Evolutionary conservation across 2,888 invertebrate genomes (phyloP), one percentile per base, ranked within the genome.

Genomic region (Pseudococcus longispinus): DNA sequence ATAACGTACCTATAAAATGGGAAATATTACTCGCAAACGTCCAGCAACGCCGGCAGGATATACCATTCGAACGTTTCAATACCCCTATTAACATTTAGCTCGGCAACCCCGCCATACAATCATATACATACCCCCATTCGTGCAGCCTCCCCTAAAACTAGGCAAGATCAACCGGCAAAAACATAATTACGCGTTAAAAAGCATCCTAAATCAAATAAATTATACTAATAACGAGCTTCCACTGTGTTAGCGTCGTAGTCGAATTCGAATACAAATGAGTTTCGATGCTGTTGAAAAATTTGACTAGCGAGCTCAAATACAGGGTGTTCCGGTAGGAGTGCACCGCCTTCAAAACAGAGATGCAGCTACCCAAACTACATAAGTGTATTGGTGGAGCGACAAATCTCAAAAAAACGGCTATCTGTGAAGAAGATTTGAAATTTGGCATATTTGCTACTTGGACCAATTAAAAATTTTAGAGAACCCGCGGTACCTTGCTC

Each of bases 201-300:
- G 65, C 65, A 65, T 51, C 51, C 65, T 65, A 65, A 65, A 65
- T 23, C 65, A 65, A 65, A 65, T 26, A 26, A 65, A 65, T 26
- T 65, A 65, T 26, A 65, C 26, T 26, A 65, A 65, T 26, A 65
- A 65, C 65, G 23, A 26, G 65, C 65, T 60, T 8, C 5, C 26
- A 26, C 26, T 11, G n/a, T 51, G n/a, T 51, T 15, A 2, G 18
- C n/a, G 8, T 51, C 2, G 44, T 13, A 46, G 44, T 46, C 44
- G 11, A 13, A 46, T 13, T 46, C 51, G 51, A n/a, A 51, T 46
- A 15, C 46, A 0, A 46, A 15, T 13, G 13, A 46, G 13, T 46
- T 46, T 46, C 9, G 46, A 46, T 3, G 15, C 18, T 20, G 23
- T n/a, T 46, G 46, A 13, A 46, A 46, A 46, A 46, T n/a, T n/a